A percentile compares a stretch with the other conserved stretches of the same genome.
These are phyloP conservation scores for Macquaria ambigua DNA, from an alignment of 2,113 vertebrate species.

Conservation along the genomic window DNA sequence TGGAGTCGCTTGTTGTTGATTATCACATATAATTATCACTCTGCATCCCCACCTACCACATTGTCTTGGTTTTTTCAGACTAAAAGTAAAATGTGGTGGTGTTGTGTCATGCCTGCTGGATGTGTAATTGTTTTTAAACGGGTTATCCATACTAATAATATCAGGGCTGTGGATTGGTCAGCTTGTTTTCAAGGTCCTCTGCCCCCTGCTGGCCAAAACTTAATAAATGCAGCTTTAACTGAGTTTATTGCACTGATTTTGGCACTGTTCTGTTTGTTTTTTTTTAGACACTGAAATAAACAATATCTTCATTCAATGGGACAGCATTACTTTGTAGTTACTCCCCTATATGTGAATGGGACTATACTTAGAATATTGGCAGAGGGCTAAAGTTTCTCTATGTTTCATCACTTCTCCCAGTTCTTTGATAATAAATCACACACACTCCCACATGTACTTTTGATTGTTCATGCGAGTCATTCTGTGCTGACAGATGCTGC, in stretches of 20 bases:
- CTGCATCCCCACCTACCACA: no score
- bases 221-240: background rate
- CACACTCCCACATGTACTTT: background rate
- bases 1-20: background rate
- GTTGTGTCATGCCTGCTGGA: background rate
- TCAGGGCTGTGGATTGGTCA: background rate
- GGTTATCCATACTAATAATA: background rate
- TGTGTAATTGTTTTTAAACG: background rate
- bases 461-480: constrained; percentile 12
- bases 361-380: background rate
- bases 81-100: background rate
- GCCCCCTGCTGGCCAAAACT: background rate
- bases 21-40: background rate
- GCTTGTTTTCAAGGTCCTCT: background rate
- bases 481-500: constrained; percentile 10
- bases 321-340: background rate
- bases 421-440: constrained; percentile 33
- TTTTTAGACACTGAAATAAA: background rate
- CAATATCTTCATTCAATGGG: background rate
- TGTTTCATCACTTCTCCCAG: constrained; percentile 38
- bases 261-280: background rate
- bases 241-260: background rate
- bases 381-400: constrained; percentile 13
- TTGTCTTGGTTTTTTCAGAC: background rate
- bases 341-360: background rate